Evolutionary conservation across 2,797 vertebrate genomes (phyloP).

Genomic region (Leptatherina wallacei): DNA sequence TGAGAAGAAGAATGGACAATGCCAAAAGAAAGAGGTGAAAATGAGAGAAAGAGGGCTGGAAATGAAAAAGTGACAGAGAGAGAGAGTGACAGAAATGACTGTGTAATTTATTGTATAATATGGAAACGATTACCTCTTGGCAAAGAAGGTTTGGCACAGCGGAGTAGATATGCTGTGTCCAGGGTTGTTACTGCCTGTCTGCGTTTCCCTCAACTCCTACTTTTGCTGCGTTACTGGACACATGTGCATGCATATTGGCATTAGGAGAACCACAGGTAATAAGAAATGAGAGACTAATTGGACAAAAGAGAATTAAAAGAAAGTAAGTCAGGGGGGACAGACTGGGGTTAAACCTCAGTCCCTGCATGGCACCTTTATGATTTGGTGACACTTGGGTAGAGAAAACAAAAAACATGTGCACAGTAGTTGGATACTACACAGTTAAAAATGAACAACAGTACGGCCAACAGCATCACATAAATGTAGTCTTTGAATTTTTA

Average conservation of each 20-base stretch:
- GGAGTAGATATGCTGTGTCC: slow-evolving; percentile 55
- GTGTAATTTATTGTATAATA: slow-evolving; percentile 65
- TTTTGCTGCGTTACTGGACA: slow-evolving; percentile 15
- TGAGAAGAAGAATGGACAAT: slow-evolving; percentile 31
- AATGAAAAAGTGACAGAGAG: slow-evolving; percentile 33
- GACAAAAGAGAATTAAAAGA: slow-evolving; percentile 3
- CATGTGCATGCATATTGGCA: neutral
- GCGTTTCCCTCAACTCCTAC: slow-evolving; percentile 38
- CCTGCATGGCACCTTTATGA: neutral
- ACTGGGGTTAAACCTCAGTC: neutral
- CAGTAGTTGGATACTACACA: no score
- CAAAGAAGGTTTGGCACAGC: slow-evolving; percentile 41
- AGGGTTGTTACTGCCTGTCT: slow-evolving; percentile 48
- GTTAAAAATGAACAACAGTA: neutral
- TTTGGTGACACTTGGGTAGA: neutral
- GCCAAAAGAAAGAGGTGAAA: slow-evolving; percentile 39
- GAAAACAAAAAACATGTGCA: no score
- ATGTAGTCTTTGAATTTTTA: neutral
- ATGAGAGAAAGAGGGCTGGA: slow-evolving; percentile 33
- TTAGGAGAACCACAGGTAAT: slow-evolving; percentile 20
- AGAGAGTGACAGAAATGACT: slow-evolving; percentile 46
- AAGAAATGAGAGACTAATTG: slow-evolving; percentile 19
- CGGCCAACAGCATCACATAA: neutral
- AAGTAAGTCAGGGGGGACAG: slow-evolving; percentile 17
- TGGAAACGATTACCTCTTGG: slow-evolving; percentile 79